These are phyloP conservation scores for Nannoperca australis DNA, from an alignment of 2,797 vertebrate genomes.

Conservation along the genomic window DNA sequence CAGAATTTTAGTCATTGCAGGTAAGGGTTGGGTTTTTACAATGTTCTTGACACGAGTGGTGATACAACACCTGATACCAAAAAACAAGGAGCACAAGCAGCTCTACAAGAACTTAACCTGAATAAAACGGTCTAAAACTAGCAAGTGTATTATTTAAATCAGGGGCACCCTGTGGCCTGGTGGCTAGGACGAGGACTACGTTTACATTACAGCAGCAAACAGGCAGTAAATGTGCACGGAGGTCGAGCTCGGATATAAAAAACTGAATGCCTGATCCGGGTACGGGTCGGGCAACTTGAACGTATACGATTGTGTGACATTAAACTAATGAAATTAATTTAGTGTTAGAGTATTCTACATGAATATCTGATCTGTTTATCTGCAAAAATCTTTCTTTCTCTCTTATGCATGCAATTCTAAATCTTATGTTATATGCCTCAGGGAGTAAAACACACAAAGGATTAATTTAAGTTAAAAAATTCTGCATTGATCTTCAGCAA, in stretches of 20 bases:
- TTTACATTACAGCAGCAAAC: too few species aligned
- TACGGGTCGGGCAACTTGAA: neutral
- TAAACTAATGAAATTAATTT: neutral
- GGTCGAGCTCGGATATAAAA: too few species aligned
- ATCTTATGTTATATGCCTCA: neutral
- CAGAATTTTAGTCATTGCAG: neutral
- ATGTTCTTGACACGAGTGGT: neutral
- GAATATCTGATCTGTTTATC: neutral
- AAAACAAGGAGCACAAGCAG: too few species aligned
- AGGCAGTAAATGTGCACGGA: too few species aligned
- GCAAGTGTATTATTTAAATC: neutral
- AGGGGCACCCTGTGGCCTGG: neutral
- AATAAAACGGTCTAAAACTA: neutral
- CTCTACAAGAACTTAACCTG: neutral
- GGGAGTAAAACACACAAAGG: slow-evolving; percentile 3
- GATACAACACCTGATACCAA: neutral
- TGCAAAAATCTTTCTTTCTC: neutral
- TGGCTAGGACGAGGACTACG: neutral
- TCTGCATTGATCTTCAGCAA: slow-evolving; percentile 4
- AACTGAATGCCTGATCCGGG: too few species aligned
- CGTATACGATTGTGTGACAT: neutral
- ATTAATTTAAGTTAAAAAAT: slow-evolving; percentile 1
- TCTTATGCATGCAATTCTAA: neutral
- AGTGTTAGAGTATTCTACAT: neutral
- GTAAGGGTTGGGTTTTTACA: neutral